Percentiles rank a stretch among this genome's conserved stretches.
phyloP scores from a whole-genome alignment of 2,797 vertebrate species.

The Diceros bicornis region DNA sequence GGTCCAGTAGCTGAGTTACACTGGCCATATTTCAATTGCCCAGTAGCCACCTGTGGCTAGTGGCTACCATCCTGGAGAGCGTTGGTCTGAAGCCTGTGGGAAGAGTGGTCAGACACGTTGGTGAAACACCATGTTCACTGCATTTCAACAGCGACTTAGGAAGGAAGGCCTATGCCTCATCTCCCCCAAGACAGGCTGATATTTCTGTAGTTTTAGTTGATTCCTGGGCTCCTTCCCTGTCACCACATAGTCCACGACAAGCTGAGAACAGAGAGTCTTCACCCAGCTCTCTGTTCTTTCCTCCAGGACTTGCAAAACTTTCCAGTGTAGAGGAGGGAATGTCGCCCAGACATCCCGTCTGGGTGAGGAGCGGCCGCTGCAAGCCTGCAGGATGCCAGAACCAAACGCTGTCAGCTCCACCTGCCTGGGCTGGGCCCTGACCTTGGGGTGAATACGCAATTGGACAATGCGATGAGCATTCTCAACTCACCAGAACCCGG shows the following conservation, averaged over 20 bases:
- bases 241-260: neutral
- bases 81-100: rapidly evolving
- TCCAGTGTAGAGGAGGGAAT: neutral
- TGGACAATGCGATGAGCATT: neutral
- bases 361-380: too few species aligned
- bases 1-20: neutral
- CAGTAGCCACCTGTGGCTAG: rapidly evolving
- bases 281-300: neutral
- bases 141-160: neutral
- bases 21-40: neutral
- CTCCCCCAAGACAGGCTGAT: neutral
- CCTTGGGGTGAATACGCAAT: neutral
- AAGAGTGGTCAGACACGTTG: rapidly evolving
- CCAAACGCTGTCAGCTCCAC: rapidly evolving
- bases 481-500: neutral
- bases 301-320: neutral
- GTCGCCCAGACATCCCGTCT: neutral
- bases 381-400: neutral
- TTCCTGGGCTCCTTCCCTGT: neutral
- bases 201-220: neutral
- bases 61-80: neutral
- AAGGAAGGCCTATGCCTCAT: rapidly evolving
- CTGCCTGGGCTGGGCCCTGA: neutral
- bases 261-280: neutral
- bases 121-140: neutral